Conservation (phyloP, 2,888 invertebrate species). For the Lasius fuliginosus region DNA sequence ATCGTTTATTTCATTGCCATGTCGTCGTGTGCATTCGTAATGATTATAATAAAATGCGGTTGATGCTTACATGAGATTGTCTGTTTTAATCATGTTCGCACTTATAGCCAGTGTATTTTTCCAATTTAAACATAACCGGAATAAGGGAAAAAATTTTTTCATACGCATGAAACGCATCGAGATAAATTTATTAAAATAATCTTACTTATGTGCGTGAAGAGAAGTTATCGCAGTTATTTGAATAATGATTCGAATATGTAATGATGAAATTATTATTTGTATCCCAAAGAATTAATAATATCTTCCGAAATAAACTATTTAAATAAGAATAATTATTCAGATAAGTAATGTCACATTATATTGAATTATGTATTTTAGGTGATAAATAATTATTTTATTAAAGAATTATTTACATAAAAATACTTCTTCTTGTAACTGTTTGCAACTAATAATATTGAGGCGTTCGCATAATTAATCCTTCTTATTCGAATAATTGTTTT, state of each 20-base stretch:
- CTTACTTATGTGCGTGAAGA: background rate
- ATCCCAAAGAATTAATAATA: background rate
- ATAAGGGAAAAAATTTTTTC: background rate
- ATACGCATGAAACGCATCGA: background rate
- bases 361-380: background rate
- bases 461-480: background rate
- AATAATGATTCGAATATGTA: constrained; percentile 10
- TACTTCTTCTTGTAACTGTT: background rate
- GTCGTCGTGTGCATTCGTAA: constrained; percentile 50
- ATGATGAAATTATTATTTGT: background rate
- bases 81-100: constrained; percentile 32
- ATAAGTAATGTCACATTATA: background rate
- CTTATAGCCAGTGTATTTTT: constrained; percentile 8
- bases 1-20: constrained; percentile 51
- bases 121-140: constrained; percentile 7
- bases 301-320: background rate
- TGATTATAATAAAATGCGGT: constrained; percentile 35
- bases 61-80: constrained; percentile 10
- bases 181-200: constrained; percentile 5
- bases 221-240: background rate
- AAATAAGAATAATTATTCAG: background rate
- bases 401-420: background rate
- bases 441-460: background rate
- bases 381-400: background rate
- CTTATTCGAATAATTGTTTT: background rate